These are phyloP conservation scores for Eupleurogrammus muticus DNA, from an alignment of 2,797 vertebrate genomes.

Conservation along the genomic window DNA sequence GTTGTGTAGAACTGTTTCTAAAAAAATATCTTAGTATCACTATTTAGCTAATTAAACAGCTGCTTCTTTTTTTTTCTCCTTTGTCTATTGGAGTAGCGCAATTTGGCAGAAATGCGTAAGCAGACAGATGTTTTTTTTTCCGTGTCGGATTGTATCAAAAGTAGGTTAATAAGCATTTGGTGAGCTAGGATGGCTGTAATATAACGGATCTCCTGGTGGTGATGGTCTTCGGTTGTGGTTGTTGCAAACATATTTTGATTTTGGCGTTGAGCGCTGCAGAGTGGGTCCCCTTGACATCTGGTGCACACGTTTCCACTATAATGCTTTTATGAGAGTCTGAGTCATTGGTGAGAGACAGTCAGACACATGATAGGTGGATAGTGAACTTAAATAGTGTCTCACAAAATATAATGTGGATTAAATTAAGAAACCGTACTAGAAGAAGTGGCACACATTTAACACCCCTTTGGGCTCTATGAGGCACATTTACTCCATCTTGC, in stretches of 20 bases:
- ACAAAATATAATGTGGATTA: background rate
- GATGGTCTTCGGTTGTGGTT: conserved; percentile 12
- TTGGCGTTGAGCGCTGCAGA: conserved; percentile 11
- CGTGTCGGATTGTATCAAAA: conserved; percentile 42
- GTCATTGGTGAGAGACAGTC: conserved; percentile 14
- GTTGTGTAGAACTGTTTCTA: background rate
- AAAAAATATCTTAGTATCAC: conserved; percentile 12
- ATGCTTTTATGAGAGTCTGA: conserved; percentile 29
- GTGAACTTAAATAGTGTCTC: conserved; percentile 2
- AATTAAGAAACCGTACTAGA: background rate
- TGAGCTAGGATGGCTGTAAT: conserved; percentile 20
- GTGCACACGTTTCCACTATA: conserved; percentile 31
- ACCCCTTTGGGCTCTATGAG: background rate
- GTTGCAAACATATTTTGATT: conserved; percentile 39
- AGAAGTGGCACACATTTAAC: background rate
- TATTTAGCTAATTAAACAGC: conserved; percentile 41
- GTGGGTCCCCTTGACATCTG: conserved; percentile 50
- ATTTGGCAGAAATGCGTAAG: conserved; percentile 30
- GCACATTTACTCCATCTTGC: background rate
- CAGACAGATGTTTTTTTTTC: conserved; percentile 55
- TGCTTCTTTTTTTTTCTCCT: conserved; percentile 20
- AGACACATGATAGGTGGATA: background rate
- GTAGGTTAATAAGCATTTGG: conserved; percentile 50
- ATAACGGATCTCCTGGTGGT: conserved; percentile 24
- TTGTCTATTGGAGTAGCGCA: conserved; percentile 32